Percentiles rank a stretch among this genome's conserved stretches.
These are phyloP conservation scores for Rhinopomastus cyanomelas DNA, from an alignment of 2,113 vertebrate genomes.

Conservation along the genomic window DNA sequence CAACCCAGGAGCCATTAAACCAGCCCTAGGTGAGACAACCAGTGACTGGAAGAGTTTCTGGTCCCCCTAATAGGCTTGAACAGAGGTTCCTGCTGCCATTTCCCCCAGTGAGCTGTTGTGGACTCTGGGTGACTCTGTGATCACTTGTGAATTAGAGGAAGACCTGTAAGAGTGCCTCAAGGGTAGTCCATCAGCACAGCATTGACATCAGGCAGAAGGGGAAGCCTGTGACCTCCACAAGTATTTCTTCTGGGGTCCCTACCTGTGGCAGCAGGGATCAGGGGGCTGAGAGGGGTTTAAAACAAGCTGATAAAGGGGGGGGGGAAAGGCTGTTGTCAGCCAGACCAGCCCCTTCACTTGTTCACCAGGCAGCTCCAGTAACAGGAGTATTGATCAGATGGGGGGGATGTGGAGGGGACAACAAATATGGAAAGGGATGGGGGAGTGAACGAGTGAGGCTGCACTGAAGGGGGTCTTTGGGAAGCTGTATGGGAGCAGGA, in stretches of 20 bases:
- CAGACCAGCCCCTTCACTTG: not conserved
- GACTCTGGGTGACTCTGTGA: not conserved
- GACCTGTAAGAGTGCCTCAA: rapidly evolving
- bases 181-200: not conserved
- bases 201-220: not conserved
- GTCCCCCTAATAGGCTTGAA: not conserved
- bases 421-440: not conserved
- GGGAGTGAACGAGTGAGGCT: rapidly evolving
- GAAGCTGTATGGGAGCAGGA: not conserved
- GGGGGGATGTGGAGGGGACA: not conserved
- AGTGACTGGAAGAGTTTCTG: not conserved
- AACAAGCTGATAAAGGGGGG: not conserved
- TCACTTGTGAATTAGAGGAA: not conserved
- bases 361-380: not conserved
- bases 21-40: not conserved
- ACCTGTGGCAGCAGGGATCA: rapidly evolving
- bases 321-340: not conserved
- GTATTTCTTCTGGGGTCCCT: not conserved
- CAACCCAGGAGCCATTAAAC: not conserved
- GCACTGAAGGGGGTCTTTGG: not conserved
- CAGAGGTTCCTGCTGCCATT: not conserved
- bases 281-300: not conserved
- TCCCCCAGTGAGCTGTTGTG: too few relatives aligned
- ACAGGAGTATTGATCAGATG: rapidly evolving
- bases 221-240: rapidly evolving